A percentile compares a stretch with the other conserved stretches of the same genome.
These are phyloP conservation scores for Rhynchotus rufescens DNA, from an alignment of 2,797 vertebrate genomes.

Conservation along the genomic window DNA sequence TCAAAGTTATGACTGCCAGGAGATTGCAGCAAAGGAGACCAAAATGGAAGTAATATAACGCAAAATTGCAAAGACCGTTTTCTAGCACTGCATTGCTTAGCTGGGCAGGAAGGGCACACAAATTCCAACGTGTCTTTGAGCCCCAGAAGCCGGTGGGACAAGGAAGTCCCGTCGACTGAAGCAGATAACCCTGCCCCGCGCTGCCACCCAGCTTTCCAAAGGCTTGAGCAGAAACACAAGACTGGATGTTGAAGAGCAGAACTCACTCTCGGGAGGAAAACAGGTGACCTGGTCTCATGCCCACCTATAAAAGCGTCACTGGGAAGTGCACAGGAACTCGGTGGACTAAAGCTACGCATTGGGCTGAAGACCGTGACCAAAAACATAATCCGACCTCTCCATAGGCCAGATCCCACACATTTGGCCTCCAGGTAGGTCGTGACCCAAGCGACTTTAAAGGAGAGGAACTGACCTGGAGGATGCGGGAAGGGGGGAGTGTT, in stretches of 20 bases:
- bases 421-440: slow-evolving; percentile 70
- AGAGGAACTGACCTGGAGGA: slow-evolving; percentile 64
- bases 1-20: background rate
- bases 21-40: background rate
- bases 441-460: slow-evolving; percentile 71
- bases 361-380: slow-evolving; percentile 31
- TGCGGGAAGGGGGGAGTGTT: slow-evolving; percentile 53
- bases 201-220: background rate
- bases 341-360: background rate
- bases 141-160: background rate
- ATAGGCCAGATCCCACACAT: slow-evolving; percentile 57
- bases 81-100: background rate
- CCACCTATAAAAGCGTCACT: background rate
- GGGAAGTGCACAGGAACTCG: background rate
- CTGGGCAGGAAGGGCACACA: background rate
- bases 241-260: background rate
- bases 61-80: background rate
- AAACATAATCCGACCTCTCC: slow-evolving; percentile 68
- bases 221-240: background rate
- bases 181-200: background rate
- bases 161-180: background rate
- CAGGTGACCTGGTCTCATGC: background rate
- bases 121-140: background rate
- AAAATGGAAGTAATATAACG: background rate
- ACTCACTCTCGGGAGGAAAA: background rate